Evolutionary conservation across 2,888 invertebrate species (phyloP).

Genomic region (Pediacus dermestoides): DNA sequence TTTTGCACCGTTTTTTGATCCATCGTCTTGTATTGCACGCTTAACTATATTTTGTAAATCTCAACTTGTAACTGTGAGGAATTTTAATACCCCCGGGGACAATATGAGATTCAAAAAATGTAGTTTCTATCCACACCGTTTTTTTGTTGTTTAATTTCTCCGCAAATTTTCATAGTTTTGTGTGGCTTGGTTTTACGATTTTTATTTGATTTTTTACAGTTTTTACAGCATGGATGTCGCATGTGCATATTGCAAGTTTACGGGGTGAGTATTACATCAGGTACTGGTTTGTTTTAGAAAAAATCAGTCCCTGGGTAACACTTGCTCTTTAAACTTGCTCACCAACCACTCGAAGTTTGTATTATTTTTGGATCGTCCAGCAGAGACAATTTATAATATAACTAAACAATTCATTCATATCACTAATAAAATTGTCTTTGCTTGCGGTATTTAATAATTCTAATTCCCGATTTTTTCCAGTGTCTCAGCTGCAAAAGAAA

Average conservation of each 20-base stretch:
- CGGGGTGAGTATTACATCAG: slow-evolving; percentile 99
- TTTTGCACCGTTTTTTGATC: slow-evolving; percentile 2
- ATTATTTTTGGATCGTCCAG: slow-evolving; percentile 33
- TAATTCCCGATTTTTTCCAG: slow-evolving; percentile 59
- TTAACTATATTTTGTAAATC: slow-evolving; percentile 75
- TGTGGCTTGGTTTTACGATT: slow-evolving; percentile 19
- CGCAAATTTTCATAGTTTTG: slow-evolving; percentile 26
- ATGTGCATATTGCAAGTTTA: slow-evolving; percentile 53
- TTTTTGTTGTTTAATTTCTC: slow-evolving; percentile 30
- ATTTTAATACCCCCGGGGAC: slow-evolving; percentile 68
- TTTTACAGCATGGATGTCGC: slow-evolving; percentile 14
- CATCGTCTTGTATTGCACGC: slow-evolving; percentile 37
- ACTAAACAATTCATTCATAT: neutral
- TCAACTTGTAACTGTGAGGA: slow-evolving; percentile 98
- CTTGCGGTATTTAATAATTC: too few relatives aligned
- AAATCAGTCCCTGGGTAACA: slow-evolving; percentile 89
- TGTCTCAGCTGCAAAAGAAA: slow-evolving; percentile 69
- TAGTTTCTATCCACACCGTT: slow-evolving; percentile 50
- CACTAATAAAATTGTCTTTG: neutral
- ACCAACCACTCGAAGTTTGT: slow-evolving; percentile 14
- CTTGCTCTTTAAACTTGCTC: slow-evolving; percentile 61
- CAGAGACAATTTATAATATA: slow-evolving; percentile 12
- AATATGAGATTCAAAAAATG: slow-evolving; percentile 78
- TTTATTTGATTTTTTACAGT: slow-evolving; percentile 15
- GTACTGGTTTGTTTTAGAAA: slow-evolving; percentile 76